Evolutionary conservation across 2,888 invertebrate genomes (phyloP).

Genomic region (Aphidius colemani): DNA sequence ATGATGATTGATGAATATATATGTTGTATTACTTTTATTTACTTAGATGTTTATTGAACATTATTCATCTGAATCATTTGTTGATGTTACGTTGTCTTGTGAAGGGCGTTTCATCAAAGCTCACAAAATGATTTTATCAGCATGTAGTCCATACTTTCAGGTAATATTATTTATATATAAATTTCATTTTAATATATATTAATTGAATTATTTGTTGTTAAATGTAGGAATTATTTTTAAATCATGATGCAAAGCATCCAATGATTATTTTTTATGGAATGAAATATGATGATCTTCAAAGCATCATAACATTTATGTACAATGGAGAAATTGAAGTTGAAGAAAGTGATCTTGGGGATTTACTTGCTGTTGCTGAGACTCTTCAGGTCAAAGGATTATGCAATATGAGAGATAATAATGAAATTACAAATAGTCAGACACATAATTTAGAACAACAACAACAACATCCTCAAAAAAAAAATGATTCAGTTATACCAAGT

Average conservation of each 20-base stretch:
- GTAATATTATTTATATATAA: conserved; percentile 39
- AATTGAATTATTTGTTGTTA: neutral
- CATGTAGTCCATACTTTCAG: conserved; percentile 62
- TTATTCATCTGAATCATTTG: conserved; percentile 57
- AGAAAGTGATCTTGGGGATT: conserved; percentile 58
- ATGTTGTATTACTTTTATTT: neutral
- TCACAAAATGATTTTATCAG: conserved; percentile 62
- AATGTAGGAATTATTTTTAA: conserved; percentile 57
- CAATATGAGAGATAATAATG: conserved; percentile 52
- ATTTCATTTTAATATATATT: conserved; percentile 10
- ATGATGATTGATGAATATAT: neutral
- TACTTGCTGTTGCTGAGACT: conserved; percentile 59
- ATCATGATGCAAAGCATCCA: conserved; percentile 58
- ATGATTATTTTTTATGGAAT: conserved; percentile 61
- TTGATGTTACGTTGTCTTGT: conserved; percentile 62
- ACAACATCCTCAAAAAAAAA: neutral
- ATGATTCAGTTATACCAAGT: neutral
- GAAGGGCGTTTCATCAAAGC: conserved; percentile 62
- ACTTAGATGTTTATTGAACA: conserved; percentile 59
- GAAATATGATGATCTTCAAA: conserved; percentile 57
- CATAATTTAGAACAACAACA: neutral
- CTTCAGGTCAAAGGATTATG: conserved; percentile 62
- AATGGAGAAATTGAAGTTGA: conserved; percentile 62
- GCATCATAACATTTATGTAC: conserved; percentile 62
- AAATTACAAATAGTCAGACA: neutral